Evolutionary conservation across 2,888 invertebrate genomes (phyloP), one percentile per base, ranked within the genome.

Genomic region (Drosophila putrida): DNA sequence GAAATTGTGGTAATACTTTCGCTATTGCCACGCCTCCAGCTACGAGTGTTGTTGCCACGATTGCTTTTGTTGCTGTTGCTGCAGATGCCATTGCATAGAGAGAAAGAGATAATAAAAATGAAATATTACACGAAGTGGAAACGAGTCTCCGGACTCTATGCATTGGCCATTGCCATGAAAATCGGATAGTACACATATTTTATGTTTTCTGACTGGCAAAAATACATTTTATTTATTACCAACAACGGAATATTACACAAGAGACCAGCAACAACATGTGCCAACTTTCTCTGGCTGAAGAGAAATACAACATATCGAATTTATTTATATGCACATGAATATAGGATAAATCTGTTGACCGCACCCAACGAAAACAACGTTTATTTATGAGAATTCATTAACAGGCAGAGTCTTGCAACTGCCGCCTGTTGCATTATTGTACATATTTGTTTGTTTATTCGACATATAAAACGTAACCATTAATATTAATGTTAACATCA

Each of bases 101-200:
- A 44, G 50, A 8, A 10, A 43, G 35, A 88, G 90, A 90, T 90
- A 91, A 90, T 90, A 91, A 91, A 91, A 91, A 90, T 91, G 91
- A 91, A 88, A 90, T 91, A 91, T 91, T 90, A 82, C 88, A 86
- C 82, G 82, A 90, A 13, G 27, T 15, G 47, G 73, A 44, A 64
- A 27, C 50, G 58, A 36, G 49, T 90, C 51, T 89, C 89, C 38
- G 53, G 41, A 41, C 53, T 39, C 33, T 36, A 53, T 36, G 50
- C 38, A 72, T 59, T 38, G 15, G 53, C 90, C 83, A 90, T 6
- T 90, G 89, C 91, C 90, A 90, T 90, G 90, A 90, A 91, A 91
- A 91, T 91, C 91, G 90, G 91, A 91, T 91, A 91, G 90, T 89
- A 90, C 67, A 71, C 58, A 76, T 61, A 91, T 91, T 91, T 91